phyloP scores from a whole-genome alignment of 1,140 invertebrate genomes.

The Drosophila kurseongensis region DNA sequence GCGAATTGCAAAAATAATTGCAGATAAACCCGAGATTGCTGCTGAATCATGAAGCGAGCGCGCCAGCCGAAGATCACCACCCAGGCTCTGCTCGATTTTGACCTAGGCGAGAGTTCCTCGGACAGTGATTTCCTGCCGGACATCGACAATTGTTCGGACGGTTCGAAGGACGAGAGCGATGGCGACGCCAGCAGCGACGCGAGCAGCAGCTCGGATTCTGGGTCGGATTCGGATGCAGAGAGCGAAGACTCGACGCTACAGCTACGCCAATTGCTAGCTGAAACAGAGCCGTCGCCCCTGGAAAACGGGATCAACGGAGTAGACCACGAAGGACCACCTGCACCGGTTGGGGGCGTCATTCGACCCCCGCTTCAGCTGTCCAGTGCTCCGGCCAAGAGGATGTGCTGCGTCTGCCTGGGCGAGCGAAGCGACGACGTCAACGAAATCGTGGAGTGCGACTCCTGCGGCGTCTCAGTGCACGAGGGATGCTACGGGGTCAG shows the following conservation, averaged over 20 bases:
- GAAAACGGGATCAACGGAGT: slow-evolving; percentile 35
- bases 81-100: slow-evolving; percentile 84
- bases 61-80: slow-evolving; percentile 80
- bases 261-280: slow-evolving; percentile 71
- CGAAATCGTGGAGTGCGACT: slow-evolving; percentile 98
- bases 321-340: not conserved
- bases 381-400: slow-evolving; percentile 85
- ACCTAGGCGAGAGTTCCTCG: slow-evolving; percentile 96
- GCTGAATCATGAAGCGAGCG: slow-evolving; percentile 55
- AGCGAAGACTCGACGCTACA: slow-evolving; percentile 75
- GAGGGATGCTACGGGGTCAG: slow-evolving; percentile 99
- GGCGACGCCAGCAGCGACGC: slow-evolving; percentile 69
- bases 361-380: slow-evolving; percentile 27
- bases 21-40: not conserved
- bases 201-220: slow-evolving; percentile 83
- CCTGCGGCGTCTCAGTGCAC: slow-evolving; percentile 97
- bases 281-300: slow-evolving; percentile 10
- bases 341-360: not conserved
- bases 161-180: slow-evolving; percentile 85
- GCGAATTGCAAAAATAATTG: not conserved
- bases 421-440: slow-evolving; percentile 96
- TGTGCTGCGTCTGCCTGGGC: slow-evolving; percentile 97
- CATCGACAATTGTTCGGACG: slow-evolving; percentile 88
- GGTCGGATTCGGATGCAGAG: slow-evolving; percentile 78
- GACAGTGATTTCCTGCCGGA: slow-evolving; percentile 98